Evolutionary conservation across 2,797 vertebrate species (phyloP).

Genomic region (Sparidentex hasta): DNA sequence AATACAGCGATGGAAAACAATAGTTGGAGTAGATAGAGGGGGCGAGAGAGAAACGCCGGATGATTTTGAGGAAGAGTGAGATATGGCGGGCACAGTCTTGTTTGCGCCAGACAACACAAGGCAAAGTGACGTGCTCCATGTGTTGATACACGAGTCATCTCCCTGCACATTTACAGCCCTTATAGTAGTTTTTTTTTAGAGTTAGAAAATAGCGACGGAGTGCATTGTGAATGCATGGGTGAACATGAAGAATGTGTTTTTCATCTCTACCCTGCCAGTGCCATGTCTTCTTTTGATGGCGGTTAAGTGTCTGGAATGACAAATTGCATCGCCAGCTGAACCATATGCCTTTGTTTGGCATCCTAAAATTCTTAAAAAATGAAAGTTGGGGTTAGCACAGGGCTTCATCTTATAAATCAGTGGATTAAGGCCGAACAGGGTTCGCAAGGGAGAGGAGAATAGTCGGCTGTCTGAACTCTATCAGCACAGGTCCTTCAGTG

Average conservation of each 20-base stretch:
- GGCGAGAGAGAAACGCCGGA: slow-evolving; percentile 15
- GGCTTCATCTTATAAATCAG: slow-evolving; percentile 49
- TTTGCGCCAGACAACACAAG: slow-evolving; percentile 43
- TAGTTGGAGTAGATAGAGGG: slow-evolving; percentile 51
- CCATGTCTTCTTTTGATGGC: slow-evolving; percentile 38
- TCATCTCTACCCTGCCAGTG: slow-evolving; percentile 43
- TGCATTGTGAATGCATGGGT: slow-evolving; percentile 39
- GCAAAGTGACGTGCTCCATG: not conserved
- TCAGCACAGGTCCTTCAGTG: slow-evolving; percentile 1
- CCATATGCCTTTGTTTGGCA: not conserved
- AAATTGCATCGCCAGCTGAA: slow-evolving; percentile 16
- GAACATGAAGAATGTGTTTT: slow-evolving; percentile 41
- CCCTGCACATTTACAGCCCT: slow-evolving; percentile 31
- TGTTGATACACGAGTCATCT: slow-evolving; percentile 14
- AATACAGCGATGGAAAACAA: slow-evolving; percentile 58
- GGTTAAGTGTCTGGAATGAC: slow-evolving; percentile 54
- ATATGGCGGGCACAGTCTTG: slow-evolving; percentile 25
- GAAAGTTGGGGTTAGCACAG: not conserved
- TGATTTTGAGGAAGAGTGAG: slow-evolving; percentile 21
- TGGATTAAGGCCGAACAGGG: slow-evolving; percentile 54
- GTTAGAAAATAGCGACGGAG: slow-evolving; percentile 40
- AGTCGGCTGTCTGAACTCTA: slow-evolving; percentile 11
- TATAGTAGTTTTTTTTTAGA: slow-evolving; percentile 34
- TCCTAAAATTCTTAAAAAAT: slow-evolving; percentile 13
- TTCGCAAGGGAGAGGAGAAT: not conserved